Evolutionary conservation across 2,797 vertebrate species (phyloP), one percentile per base, ranked within the genome.

Genomic region (Pipistrellus kuhlii): DNA sequence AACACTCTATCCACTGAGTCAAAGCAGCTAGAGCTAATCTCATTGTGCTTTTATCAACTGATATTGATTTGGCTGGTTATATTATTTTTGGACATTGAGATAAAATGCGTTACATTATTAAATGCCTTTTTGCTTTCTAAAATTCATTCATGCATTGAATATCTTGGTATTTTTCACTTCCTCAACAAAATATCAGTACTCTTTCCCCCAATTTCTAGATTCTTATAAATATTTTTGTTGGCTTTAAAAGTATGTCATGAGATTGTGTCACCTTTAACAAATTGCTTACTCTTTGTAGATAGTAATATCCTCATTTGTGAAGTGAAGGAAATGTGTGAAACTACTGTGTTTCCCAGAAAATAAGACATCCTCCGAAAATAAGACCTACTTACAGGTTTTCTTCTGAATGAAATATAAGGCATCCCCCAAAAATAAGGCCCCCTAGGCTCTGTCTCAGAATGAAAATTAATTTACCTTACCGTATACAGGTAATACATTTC

Each of bases 301-400:
- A 41, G 10, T 27, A 64, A 92, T 96, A 92, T 83, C 57, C 71
- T 89, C 41, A 91, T 55, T 73, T 84, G 44, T 57, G 66, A 77
- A 89, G 76, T 83, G 38, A 96, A 80, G n/a, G 9, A 73, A 55
- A 55, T 76, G 6, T 51, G 35, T 51, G 69, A 85, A 14, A 85
- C 30, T 64, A 41, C 38, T 1, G 6, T 41, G 38, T 41, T 41
- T 41, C 38, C 38, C 38, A 41, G 38, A 41, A 41, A 41, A 41
- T 41, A 41, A 41, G 38, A 41, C 38, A 41, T 41, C 38, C 38
- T 41, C 38, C 6, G 6, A 41, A 41, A 41, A 41, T 41, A 41
- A 41, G 38, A 41, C 38, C 38, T 41, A 41, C 38, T 41, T 41
- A 41, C 38, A 41, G 38, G 38, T 41, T 41, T 41, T 6, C 38